phyloP scores from a whole-genome alignment of 1,140 invertebrate species.

The Aphelenchoides fujianensis region DNA sequence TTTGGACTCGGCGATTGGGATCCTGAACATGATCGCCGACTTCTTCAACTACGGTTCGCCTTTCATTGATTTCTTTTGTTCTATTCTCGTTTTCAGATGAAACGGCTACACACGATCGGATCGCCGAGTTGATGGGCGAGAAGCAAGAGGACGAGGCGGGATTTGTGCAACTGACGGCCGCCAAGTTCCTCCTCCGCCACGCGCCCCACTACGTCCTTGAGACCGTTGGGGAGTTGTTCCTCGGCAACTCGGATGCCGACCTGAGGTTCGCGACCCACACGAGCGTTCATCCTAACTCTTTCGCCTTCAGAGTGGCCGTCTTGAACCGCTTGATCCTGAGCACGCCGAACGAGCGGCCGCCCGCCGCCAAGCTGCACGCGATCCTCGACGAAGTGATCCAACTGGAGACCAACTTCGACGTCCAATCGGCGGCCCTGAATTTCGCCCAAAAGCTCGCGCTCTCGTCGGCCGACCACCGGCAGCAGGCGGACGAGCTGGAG shows the following conservation, averaged over 20 bases:
- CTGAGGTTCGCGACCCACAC: neutral
- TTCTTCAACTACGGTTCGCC: constrained; percentile 13
- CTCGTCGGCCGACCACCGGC: neutral
- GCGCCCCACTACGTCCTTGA: neutral
- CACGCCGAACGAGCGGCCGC: neutral
- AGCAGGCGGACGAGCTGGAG: neutral
- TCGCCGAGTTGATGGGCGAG: neutral
- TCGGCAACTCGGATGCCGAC: neutral
- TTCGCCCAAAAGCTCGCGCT: neutral
- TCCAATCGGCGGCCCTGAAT: constrained; percentile 2
- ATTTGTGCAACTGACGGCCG: neutral
- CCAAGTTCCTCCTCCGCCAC: constrained; percentile 14
- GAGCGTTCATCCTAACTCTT: neutral
- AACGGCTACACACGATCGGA: neutral
- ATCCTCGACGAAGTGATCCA: constrained; percentile 18
- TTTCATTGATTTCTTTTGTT: neutral
- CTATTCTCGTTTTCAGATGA: constrained; percentile 10
- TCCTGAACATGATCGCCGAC: constrained; percentile 13
- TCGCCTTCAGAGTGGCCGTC: constrained; percentile 10
- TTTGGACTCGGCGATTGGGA: constrained; percentile 13
- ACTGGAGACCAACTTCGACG: constrained; percentile 9
- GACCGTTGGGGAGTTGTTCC: neutral
- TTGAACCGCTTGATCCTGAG: constrained; percentile 13
- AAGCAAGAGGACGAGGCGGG: constrained; percentile 8
- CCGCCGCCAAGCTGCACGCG: neutral